A percentile compares a stretch with the other conserved stretches of the same genome.
Evolutionary conservation across 2,797 vertebrate species (phyloP).

Genomic region (Sardinella longiceps): DNA sequence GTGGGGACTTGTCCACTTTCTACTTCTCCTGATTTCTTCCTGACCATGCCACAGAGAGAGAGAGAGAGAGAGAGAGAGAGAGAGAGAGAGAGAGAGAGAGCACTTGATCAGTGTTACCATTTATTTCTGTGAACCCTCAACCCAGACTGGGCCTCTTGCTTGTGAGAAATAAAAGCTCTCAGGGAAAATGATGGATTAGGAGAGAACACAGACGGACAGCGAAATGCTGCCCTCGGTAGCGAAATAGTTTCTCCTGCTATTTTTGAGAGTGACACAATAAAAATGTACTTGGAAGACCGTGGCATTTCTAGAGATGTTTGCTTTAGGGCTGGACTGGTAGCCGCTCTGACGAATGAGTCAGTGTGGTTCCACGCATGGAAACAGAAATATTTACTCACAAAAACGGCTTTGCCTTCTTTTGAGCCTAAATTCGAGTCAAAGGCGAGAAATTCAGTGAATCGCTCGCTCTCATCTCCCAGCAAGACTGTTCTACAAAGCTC

Average conservation of each 20-base stretch:
- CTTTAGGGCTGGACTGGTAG: not conserved
- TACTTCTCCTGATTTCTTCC: constrained; percentile 24
- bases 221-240: not conserved
- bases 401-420: not conserved
- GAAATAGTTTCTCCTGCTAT: not conserved
- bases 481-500: not conserved
- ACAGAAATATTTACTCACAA: constrained; percentile 20
- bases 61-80: constrained; percentile 50
- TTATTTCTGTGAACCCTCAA: constrained; percentile 30
- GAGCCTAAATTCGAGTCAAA: not conserved
- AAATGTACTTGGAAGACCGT: not conserved
- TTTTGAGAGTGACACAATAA: constrained; percentile 5
- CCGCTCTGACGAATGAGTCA: not conserved
- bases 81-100: constrained; percentile 42
- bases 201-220: constrained; percentile 12
- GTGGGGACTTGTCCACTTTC: constrained; percentile 47
- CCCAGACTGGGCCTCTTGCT: constrained; percentile 32
- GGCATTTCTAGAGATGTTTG: not conserved
- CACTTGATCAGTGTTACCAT: constrained; percentile 43
- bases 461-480: not conserved
- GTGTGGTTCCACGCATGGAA: not conserved
- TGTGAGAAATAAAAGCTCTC: constrained; percentile 20
- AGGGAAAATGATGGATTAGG: constrained; percentile 3
- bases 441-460: constrained; percentile 9
- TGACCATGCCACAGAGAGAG: constrained; percentile 37